Percentiles rank a stretch among this genome's conserved stretches.
These are phyloP conservation scores for Nannospalax galili DNA, from an alignment of 2,113 vertebrate species.

Conservation along the genomic window DNA sequence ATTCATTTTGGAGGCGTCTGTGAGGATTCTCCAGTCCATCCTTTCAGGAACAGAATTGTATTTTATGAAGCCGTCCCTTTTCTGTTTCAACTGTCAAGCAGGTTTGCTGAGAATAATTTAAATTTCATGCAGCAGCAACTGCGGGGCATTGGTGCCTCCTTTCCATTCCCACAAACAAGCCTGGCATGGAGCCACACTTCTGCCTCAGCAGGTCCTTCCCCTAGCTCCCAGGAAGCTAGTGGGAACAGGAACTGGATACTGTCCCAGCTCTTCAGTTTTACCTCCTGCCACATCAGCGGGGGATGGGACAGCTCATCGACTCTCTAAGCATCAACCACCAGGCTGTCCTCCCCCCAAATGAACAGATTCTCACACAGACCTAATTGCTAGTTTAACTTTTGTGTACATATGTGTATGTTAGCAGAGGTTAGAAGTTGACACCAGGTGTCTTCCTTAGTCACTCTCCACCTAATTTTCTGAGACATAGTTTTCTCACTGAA, in stretches of 20 bases:
- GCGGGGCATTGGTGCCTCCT: neutral
- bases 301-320: neutral
- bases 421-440: neutral
- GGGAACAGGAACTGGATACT: neutral
- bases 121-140: slow-evolving; percentile 73
- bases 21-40: slow-evolving; percentile 49
- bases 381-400: neutral
- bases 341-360: too few species aligned
- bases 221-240: neutral
- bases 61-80: slow-evolving; percentile 73
- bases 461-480: neutral
- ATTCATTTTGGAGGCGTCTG: slow-evolving; percentile 37
- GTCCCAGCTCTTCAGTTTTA: neutral
- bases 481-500: neutral
- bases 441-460: neutral
- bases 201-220: neutral
- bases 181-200: neutral
- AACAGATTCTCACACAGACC: neutral
- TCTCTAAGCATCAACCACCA: neutral
- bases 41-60: slow-evolving; percentile 67
- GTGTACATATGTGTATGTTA: neutral
- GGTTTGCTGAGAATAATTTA: slow-evolving; percentile 78
- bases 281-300: neutral
- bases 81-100: slow-evolving; percentile 73
- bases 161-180: neutral